Evolutionary conservation across 2,113 vertebrate genomes (phyloP), one percentile per base, ranked within the genome.

Genomic region (Hippocampus mohnikei): DNA sequence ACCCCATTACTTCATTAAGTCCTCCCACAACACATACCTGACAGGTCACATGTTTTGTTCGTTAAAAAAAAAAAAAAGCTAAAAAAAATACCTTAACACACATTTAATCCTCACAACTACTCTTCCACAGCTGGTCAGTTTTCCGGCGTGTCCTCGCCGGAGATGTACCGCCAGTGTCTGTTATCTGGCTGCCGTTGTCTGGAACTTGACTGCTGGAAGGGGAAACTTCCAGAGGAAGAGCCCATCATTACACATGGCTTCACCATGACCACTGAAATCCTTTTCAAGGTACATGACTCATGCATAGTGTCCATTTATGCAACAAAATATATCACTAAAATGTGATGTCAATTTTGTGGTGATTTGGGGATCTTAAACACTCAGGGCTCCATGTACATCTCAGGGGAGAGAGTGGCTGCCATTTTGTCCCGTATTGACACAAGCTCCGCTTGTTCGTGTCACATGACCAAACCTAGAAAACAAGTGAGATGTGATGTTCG

Each of bases 161-260:
- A 99, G 85, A 99, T 99, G 97, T 98, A 98, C 72, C 94, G 97
- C 1, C 97, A 99, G 92, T 92, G 93, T 3, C 93, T 99, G 86
- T 93, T 99, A 73, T 87, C 95, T 0, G 96, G 97, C 79, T 98
- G 97, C 79, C 95, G 97, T 42, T 99, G 97, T 1, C 93, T 98
- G 84, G 97, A 99, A 88, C 92, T 99, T 68, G 97, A 98, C 74
- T 99, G 97, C 90, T 98, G 97, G 96, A 99, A 98, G 83, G 97
- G 97, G 8, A 95, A 96, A 61, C 94, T 94, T 50, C 95, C 94
- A 0, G 97, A 99, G 0, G 97, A 99, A 83, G 97, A 99, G 76
- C 97, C 97, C 2, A 95, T 98, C 76, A 99, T 99, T 80, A 99
- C 96, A 33, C 97, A 99, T 0, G 96, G 97, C 52, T 99, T 98